phyloP scores from a whole-genome alignment of 1,140 invertebrate genomes.

The Calliphora vicina region DNA sequence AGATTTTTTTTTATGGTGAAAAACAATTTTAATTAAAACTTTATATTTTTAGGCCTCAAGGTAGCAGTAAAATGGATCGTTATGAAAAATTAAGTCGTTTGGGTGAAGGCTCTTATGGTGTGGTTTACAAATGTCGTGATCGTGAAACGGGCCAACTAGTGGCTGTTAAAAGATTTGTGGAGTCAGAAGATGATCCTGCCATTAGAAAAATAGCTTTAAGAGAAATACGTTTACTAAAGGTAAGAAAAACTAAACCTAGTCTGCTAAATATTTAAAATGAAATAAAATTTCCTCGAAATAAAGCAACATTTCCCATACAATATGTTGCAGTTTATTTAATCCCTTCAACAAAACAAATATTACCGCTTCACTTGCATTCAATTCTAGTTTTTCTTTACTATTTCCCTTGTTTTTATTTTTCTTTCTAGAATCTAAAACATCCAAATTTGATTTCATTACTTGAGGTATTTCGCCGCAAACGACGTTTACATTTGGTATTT shows the following conservation, averaged over 20 bases:
- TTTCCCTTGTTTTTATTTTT: not conserved
- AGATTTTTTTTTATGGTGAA: not conserved
- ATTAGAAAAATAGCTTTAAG: conserved; percentile 98
- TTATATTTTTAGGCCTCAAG: conserved; percentile 73
- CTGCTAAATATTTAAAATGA: not conserved
- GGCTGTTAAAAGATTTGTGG: conserved; percentile 98
- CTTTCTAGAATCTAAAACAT: conserved; percentile 92
- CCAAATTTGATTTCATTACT: conserved; percentile 96
- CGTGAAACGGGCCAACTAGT: conserved; percentile 94
- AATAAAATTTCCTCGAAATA: not conserved
- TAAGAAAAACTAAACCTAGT: conserved; percentile 63
- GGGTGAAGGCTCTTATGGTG: conserved; percentile 97
- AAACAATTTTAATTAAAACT: not conserved
- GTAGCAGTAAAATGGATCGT: conserved; percentile 93
- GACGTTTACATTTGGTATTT: conserved; percentile 96
- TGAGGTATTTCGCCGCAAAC: conserved; percentile 96
- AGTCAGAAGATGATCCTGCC: conserved; percentile 97
- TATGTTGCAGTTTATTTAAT: no score
- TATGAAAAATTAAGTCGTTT: conserved; percentile 97
- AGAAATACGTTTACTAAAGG: conserved; percentile 97
- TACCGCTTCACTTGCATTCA: not conserved
- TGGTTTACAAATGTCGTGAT: conserved; percentile 98
- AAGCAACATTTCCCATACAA: not conserved
- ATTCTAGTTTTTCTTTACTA: not conserved
- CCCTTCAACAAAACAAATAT: not conserved